phyloP scores from a whole-genome alignment of 2,888 invertebrate genomes.

The Epistrophe eligans region DNA sequence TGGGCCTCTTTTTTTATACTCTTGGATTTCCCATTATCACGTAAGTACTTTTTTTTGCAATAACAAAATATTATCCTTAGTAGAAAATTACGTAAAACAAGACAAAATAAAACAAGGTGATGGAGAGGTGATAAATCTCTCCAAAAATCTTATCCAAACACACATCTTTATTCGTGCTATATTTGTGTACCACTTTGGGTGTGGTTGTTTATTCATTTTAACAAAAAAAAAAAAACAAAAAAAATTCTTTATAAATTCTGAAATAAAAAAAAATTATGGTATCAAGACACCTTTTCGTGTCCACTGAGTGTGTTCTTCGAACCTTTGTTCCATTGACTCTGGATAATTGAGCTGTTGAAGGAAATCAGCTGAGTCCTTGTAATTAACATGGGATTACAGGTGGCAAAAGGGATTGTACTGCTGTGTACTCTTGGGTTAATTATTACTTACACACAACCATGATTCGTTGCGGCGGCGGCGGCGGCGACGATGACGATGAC shows the following conservation, averaged over 20 bases:
- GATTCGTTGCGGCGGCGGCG: conserved; percentile 34
- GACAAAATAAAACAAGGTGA: not conserved
- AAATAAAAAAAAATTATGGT: conserved; percentile 15
- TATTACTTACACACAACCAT: conserved; percentile 56
- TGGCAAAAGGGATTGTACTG: conserved; percentile 30
- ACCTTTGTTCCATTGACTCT: conserved; percentile 58
- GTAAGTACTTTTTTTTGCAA: too few relatives aligned
- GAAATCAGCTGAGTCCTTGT: conserved; percentile 62
- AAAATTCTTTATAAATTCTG: not conserved
- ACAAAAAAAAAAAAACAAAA: not conserved
- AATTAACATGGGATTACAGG: conserved; percentile 60
- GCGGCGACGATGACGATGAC: not conserved
- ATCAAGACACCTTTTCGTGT: not conserved
- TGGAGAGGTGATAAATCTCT: conserved; percentile 48
- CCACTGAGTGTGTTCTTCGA: not conserved
- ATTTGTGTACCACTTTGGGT: conserved; percentile 5
- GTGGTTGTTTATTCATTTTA: not conserved
- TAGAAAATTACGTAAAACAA: not conserved
- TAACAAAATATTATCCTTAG: too few relatives aligned
- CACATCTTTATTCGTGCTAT: not conserved
- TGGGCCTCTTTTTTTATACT: too few relatives aligned
- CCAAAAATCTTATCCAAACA: conserved; percentile 49
- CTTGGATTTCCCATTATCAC: too few relatives aligned
- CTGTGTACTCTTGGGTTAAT: conserved; percentile 32
- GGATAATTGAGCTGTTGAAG: conserved; percentile 68